Conservation (phyloP, 2,113 vertebrate species). For the Melanotaenia duboulayi region DNA sequence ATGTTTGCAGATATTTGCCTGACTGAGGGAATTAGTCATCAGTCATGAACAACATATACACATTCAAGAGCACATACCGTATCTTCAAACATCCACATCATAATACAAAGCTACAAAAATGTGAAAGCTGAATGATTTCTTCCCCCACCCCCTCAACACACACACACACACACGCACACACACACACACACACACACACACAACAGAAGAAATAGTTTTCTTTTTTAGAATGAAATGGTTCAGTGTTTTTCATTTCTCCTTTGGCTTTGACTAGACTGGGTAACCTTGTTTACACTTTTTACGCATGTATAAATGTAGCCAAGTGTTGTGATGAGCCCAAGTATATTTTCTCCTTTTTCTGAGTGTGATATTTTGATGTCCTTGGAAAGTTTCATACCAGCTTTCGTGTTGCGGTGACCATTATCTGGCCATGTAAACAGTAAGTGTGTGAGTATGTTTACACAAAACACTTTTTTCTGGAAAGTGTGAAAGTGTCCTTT, state of each 20-base stretch:
- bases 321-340: conserved; percentile 21
- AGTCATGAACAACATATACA: background rate
- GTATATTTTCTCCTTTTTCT: conserved; percentile 10
- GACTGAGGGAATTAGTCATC: no score
- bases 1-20: no score
- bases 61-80: no score
- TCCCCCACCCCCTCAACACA: background rate
- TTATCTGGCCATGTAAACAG: background rate
- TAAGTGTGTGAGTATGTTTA: background rate
- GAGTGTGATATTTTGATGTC: conserved; percentile 36
- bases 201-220: background rate
- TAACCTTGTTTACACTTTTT: conserved; percentile 53
- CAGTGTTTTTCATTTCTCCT: conserved; percentile 12
- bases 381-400: conserved; percentile 41
- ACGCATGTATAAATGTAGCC: conserved; percentile 33
- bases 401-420: conserved; percentile 7
- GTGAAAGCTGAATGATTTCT: background rate
- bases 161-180: no score
- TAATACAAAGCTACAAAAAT: background rate
- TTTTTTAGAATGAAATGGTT: background rate
- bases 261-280: conserved; percentile 27
- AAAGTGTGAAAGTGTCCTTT: background rate
- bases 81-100: background rate
- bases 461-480: background rate
- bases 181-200: background rate